Conservation (phyloP, 2,797 vertebrate genomes). For the Peromyscus attwateri region DNA sequence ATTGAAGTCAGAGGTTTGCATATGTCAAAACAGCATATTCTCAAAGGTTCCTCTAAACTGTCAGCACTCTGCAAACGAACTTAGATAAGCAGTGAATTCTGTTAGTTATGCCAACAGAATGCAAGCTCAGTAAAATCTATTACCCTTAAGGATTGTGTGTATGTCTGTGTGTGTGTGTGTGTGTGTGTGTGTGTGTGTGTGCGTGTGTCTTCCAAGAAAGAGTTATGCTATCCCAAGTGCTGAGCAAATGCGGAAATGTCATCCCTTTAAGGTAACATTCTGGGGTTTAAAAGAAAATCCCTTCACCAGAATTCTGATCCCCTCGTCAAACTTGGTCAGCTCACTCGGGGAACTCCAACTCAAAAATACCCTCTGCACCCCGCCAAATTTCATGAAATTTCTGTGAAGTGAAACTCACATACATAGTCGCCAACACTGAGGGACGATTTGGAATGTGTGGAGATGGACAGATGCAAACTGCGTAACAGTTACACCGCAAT, state of each 20-base stretch:
- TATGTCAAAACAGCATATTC: not conserved
- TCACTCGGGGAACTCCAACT: slow-evolving; percentile 56
- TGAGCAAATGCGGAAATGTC: not conserved
- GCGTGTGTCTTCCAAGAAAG: not conserved
- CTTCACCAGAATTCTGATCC: not conserved
- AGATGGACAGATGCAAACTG: not conserved
- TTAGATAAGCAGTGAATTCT: not conserved
- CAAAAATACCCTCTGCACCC: slow-evolving; percentile 8
- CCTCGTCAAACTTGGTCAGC: not conserved
- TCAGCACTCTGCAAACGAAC: not conserved
- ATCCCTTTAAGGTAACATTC: not conserved
- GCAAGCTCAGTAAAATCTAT: not conserved
- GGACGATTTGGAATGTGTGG: not conserved
- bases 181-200: too few relatives aligned
- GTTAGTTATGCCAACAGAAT: not conserved
- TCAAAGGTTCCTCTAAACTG: not conserved
- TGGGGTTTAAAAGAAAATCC: not conserved
- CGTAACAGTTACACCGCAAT: rapidly evolving
- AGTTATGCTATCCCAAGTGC: not conserved
- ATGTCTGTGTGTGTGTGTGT: too few relatives aligned
- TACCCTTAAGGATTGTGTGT: not conserved
- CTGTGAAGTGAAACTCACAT: not conserved
- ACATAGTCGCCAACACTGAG: not conserved
- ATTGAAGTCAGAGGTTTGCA: not conserved
- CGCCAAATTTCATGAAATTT: slow-evolving; percentile 18